phyloP scores from a whole-genome alignment of 2,113 vertebrate species.

The Silurus glanis region DNA sequence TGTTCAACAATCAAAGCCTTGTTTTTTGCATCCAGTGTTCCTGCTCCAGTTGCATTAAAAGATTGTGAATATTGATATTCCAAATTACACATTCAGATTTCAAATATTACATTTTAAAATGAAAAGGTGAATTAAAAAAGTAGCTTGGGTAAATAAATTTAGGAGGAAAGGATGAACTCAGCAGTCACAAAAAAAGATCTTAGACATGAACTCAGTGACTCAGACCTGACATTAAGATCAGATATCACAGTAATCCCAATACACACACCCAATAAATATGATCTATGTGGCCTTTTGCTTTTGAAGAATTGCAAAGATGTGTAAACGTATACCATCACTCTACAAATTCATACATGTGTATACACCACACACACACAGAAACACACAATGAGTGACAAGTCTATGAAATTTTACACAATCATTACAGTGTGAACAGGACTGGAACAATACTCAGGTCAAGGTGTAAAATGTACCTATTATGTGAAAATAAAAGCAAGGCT shows the following conservation, averaged over 20 bases:
- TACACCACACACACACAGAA: neutral
- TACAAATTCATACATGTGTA: slow-evolving; percentile 5
- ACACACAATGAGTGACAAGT: neutral
- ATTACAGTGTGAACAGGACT: slow-evolving; percentile 9
- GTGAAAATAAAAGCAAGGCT: neutral
- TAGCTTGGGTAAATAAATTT: neutral
- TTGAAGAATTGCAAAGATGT: neutral
- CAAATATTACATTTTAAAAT: neutral
- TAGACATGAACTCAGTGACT: slow-evolving; percentile 34
- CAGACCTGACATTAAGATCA: slow-evolving; percentile 29
- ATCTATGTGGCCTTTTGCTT: slow-evolving; percentile 1
- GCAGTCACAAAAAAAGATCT: slow-evolving; percentile 25
- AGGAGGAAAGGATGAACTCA: slow-evolving; percentile 30
- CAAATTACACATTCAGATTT: slow-evolving; percentile 4
- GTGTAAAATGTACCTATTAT: slow-evolving; percentile 13
- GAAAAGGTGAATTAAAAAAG: neutral
- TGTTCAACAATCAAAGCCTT: neutral
- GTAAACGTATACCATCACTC: neutral
- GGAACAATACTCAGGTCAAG: neutral
- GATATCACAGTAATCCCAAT: slow-evolving; percentile 33
- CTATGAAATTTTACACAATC: slow-evolving; percentile 11
- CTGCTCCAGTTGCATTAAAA: neutral
- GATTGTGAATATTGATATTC: neutral
- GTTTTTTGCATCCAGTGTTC: neutral
- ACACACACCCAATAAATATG: neutral